Conservation (phyloP, 2,797 vertebrate genomes). For the Lutjanus campechanus region DNA sequence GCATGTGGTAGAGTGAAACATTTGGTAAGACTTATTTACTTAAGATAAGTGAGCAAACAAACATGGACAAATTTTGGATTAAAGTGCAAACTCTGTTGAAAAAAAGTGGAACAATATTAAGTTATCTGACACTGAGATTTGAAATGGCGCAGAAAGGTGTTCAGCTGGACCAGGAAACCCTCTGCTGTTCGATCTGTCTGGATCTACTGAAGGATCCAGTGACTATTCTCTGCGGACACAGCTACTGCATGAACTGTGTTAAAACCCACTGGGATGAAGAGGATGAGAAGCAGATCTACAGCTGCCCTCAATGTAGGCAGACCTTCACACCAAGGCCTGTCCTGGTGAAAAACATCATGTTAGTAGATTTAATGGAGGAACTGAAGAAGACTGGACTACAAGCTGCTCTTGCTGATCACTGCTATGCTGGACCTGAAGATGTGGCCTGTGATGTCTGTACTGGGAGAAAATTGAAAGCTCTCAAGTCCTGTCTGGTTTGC, state of each 20-base stretch:
- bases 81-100: too few species aligned
- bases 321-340: not conserved
- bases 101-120: too few species aligned
- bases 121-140: too few species aligned
- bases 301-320: not conserved
- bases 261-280: not conserved
- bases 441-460: constrained; percentile 7
- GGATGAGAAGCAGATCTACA: not conserved
- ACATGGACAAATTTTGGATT: too few species aligned
- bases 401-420: constrained; percentile 15
- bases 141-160: not conserved
- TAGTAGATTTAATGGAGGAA: not conserved
- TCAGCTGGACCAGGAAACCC: not conserved
- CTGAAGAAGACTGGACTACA: constrained; percentile 17
- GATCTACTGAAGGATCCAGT: constrained; percentile 16
- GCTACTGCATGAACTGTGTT: not conserved
- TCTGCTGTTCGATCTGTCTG: constrained; percentile 21
- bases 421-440: constrained; percentile 25
- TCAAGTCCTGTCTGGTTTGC: not conserved
- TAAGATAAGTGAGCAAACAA: too few species aligned
- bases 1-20: too few species aligned
- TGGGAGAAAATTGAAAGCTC: not conserved
- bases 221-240: constrained; percentile 9
- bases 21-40: too few species aligned
- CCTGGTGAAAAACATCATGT: not conserved